These are phyloP conservation scores for Tokudaia muenninki DNA, from an alignment of 2,797 vertebrate species.

Conservation along the genomic window DNA sequence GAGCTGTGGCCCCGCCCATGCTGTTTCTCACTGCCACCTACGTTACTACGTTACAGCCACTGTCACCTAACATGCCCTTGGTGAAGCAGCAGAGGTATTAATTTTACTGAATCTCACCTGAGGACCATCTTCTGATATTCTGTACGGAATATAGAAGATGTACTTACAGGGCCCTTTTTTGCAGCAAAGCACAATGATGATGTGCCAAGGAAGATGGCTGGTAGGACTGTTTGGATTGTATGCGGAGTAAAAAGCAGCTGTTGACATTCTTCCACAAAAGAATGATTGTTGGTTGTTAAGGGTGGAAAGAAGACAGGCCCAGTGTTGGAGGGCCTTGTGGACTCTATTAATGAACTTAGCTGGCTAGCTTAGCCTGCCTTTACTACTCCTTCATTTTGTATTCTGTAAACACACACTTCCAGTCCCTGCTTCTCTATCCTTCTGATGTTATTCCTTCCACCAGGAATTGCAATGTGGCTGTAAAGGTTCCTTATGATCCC, in stretches of 20 bases:
- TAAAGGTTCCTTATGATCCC: slow-evolving; percentile 37
- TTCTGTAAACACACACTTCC: background rate
- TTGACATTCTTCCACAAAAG: background rate
- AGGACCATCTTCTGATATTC: slow-evolving; percentile 8
- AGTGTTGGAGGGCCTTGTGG: background rate
- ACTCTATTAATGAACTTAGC: background rate
- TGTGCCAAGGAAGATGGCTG: background rate
- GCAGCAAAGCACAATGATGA: background rate
- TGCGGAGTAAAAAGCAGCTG: background rate
- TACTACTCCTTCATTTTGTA: background rate
- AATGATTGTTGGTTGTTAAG: background rate
- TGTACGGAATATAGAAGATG: background rate
- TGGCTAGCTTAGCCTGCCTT: background rate
- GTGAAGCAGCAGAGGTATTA: background rate
- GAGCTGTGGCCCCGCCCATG: background rate
- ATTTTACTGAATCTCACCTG: slow-evolving; percentile 19
- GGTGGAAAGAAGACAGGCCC: background rate
- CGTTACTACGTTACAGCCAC: background rate
- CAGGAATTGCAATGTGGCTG: background rate
- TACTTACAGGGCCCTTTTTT: background rate
- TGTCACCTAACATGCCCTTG: slow-evolving; percentile 45
- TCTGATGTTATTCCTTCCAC: slow-evolving; percentile 22
- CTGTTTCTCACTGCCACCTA: background rate
- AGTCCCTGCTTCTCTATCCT: background rate
- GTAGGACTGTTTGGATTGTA: background rate